Evolutionary conservation across 30 jellyfish, hydroid and myxozoan genomes (phyloP).

Genomic region (Hydractinia echinata): DNA sequence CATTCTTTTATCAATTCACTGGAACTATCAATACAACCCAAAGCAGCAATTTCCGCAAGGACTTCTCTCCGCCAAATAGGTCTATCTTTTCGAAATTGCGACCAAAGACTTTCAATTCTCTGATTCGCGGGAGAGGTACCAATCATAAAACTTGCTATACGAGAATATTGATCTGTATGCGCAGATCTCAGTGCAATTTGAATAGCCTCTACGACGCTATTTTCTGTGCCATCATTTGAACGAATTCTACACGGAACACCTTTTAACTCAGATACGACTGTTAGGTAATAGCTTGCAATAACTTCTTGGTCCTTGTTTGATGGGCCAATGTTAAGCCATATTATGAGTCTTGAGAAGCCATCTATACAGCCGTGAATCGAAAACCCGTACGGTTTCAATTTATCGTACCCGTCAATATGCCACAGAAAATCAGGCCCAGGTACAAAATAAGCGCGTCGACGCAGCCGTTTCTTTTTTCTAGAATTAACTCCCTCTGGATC

Average conservation of each 20-base stretch:
- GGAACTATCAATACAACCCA: conserved; percentile 16
- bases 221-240: conserved; percentile 53
- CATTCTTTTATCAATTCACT: conserved; percentile 42
- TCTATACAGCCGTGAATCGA: no score
- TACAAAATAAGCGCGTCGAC: conserved; percentile 35
- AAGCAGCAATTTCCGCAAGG: conserved; percentile 44
- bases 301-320: conserved; percentile 35
- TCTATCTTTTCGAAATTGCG: conserved; percentile 35
- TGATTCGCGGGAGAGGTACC: conserved; percentile 42
- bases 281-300: conserved; percentile 31
- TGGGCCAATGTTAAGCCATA: conserved; percentile 44
- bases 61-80: conserved; percentile 59
- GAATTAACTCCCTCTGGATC: conserved; percentile 42
- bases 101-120: conserved; percentile 59
- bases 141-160: conserved; percentile 22
- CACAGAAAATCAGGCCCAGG: conserved; percentile 50
- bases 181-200: conserved; percentile 31
- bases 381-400: conserved; percentile 45
- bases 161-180: conserved; percentile 26
- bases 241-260: conserved; percentile 45
- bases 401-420: conserved; percentile 54
- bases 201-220: conserved; percentile 35
- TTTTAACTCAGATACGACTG: conserved; percentile 35
- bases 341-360: no score
- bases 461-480: conserved; percentile 31